Evolutionary conservation across 2,888 invertebrate genomes (phyloP), one percentile per base, ranked within the genome.

Genomic region (Corythucha ciliata): DNA sequence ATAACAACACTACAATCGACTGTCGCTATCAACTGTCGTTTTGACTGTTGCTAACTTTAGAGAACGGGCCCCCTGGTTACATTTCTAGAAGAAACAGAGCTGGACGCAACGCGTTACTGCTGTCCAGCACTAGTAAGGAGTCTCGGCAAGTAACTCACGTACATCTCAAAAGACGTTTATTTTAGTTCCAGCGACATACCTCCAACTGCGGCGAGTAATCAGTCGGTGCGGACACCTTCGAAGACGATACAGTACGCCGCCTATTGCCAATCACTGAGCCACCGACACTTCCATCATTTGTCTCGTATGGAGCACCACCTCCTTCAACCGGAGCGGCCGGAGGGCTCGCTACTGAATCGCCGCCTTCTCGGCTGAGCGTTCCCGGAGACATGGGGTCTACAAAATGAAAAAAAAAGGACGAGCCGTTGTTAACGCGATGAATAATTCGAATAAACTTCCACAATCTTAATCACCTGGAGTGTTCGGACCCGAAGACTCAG

Each of bases 401-500:
- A 61, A 62, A 18, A 52, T 25, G 25, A 27, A 41, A 22, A 46
- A 20, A 25, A 25, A 2, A 22, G 3, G 7, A 16, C 18, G 39
- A 36, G 8, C 36, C 8, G 8, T 7, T 14, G 10, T 14, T 14
- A 14, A 14, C 36, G 16, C 7, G 24, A n/a, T 4, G 26, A 24
- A 21, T 7, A 20, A 20, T 18, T 21, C 22, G 25, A 39, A 39
- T 20, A 14, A 39, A 39, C 4, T 5, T 18, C 20, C 4, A 16
- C 18, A 16, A 7, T 33, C 18, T 5, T 10, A 26, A 6, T 50
- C 63, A 70, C 71, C 74, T 59, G 81, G 82, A n/a, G 81, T 82
- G 65, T 82, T 83, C 39, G 79, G 78, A 16, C 81, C 81, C 65
- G 81, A 81, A 14, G 77, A 78, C 60, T 78, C 79, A 2, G 80